These are phyloP conservation scores for Drosophila nigritarsus DNA, from an alignment of 2,888 invertebrate genomes.

Conservation along the genomic window DNA sequence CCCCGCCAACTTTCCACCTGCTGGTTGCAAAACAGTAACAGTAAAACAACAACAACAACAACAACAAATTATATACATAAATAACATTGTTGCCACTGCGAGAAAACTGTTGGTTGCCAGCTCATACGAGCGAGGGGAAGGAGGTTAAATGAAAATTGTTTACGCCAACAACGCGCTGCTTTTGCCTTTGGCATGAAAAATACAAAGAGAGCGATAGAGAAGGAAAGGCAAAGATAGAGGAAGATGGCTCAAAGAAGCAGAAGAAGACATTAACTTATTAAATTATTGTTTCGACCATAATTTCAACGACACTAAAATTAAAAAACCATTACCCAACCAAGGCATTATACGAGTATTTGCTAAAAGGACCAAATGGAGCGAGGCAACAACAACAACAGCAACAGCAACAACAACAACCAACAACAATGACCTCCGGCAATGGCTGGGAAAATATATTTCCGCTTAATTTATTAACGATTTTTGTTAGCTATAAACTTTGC, in stretches of 20 bases:
- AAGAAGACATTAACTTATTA: slow-evolving; percentile 78
- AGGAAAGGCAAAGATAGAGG: neutral
- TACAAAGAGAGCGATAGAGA: slow-evolving; percentile 2
- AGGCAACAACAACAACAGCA: slow-evolving; percentile 16
- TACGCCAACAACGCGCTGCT: slow-evolving; percentile 54
- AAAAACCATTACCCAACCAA: slow-evolving; percentile 80
- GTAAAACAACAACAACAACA: slow-evolving; percentile 18
- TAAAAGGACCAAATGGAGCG: slow-evolving; percentile 70
- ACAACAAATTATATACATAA: slow-evolving; percentile 61
- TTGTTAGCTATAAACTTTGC: slow-evolving; percentile 75
- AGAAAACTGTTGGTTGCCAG: slow-evolving; percentile 37
- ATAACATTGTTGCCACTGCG: slow-evolving; percentile 68
- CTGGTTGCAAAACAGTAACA: slow-evolving; percentile 53
- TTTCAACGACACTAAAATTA: slow-evolving; percentile 80
- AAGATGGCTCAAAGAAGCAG: slow-evolving; percentile 17
- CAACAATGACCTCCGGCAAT: slow-evolving; percentile 34
- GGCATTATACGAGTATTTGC: slow-evolving; percentile 52
- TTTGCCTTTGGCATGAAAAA: slow-evolving; percentile 42
- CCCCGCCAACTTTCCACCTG: slow-evolving; percentile 63
- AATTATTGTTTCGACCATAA: slow-evolving; percentile 74
- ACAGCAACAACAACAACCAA: slow-evolving; percentile 9
- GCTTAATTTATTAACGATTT: slow-evolving; percentile 83
- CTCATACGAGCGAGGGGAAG: slow-evolving; percentile 1
- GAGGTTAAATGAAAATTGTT: slow-evolving; percentile 71
- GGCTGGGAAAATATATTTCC: slow-evolving; percentile 75